phyloP scores from a whole-genome alignment of 2,113 vertebrate species.

The Misgurnus anguillicaudatus region DNA sequence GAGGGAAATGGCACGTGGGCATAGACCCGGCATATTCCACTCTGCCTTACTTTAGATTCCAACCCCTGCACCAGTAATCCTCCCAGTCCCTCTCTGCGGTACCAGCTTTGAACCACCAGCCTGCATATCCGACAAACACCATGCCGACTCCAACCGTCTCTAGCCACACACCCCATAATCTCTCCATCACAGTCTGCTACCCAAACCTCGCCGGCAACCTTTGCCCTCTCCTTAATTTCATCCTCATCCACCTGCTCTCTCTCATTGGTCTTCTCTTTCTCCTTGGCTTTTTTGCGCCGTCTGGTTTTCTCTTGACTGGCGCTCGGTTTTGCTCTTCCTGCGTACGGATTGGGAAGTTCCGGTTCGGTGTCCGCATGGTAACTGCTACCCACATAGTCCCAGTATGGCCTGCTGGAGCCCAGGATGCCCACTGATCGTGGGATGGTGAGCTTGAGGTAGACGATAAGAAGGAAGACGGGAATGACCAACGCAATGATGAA shows the following conservation, averaged over 20 bases:
- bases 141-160: conserved; percentile 51
- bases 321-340: conserved; percentile 45
- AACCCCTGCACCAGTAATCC: conserved; percentile 79
- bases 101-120: conserved; percentile 81
- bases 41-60: conserved; percentile 80
- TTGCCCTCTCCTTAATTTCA: conserved; percentile 67
- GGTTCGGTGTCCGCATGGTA: conserved; percentile 65
- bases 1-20: conserved; percentile 73
- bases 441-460: conserved; percentile 82
- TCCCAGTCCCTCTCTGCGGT: conserved; percentile 82
- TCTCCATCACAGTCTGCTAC: conserved; percentile 81
- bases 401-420: conserved; percentile 74
- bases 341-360: conserved; percentile 65
- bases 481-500: conserved; percentile 82
- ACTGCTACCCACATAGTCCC: conserved; percentile 79
- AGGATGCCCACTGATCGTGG: conserved; percentile 77
- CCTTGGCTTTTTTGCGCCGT: conserved; percentile 42
- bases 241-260: conserved; percentile 65
- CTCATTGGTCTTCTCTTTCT: conserved; percentile 60
- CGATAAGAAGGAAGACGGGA: conserved; percentile 80
- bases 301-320: conserved; percentile 57
- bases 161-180: conserved; percentile 80
- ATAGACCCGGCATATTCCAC: conserved; percentile 69
- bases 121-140: conserved; percentile 75
- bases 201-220: conserved; percentile 77